Evolutionary conservation across 2,113 vertebrate genomes (phyloP).

Genomic region (Isichthys henryi): DNA sequence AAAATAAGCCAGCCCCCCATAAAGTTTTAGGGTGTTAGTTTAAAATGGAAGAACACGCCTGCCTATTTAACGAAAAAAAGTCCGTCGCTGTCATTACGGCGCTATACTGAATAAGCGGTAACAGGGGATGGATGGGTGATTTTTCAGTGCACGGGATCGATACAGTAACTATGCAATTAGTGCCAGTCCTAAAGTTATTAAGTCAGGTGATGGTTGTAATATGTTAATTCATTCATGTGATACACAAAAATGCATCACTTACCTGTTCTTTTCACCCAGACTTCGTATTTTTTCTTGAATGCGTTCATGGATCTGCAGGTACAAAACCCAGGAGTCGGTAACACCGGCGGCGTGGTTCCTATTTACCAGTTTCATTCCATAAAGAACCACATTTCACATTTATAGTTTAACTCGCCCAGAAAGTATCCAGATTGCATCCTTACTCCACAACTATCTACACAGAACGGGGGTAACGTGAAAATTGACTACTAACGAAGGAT

Average conservation of each 20-base stretch:
- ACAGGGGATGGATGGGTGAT: not conserved
- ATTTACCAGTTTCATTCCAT: not conserved
- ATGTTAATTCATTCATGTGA: not conserved
- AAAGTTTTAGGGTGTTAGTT: not conserved
- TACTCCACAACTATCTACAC: not conserved
- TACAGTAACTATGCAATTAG: not conserved
- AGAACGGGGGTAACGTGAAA: not conserved
- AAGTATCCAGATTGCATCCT: not conserved
- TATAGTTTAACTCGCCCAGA: not conserved
- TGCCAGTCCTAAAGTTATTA: not conserved
- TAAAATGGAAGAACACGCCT: not conserved
- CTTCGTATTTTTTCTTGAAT: not conserved
- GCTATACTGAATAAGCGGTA: not conserved
- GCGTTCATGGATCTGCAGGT: not conserved
- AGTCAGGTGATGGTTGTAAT: not conserved
- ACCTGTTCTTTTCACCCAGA: not conserved
- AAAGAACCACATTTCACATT: not conserved
- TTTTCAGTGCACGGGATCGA: not conserved
- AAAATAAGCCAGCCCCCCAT: not conserved
- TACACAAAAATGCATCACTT: not conserved
- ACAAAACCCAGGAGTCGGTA: not conserved
- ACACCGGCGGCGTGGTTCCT: not conserved
- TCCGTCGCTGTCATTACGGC: not conserved
- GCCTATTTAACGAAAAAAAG: not conserved
- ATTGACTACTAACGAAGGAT: not conserved